Evolutionary conservation across 1,140 invertebrate genomes (phyloP), one percentile per base, ranked within the genome.

Genomic region (Halyomorpha halys): DNA sequence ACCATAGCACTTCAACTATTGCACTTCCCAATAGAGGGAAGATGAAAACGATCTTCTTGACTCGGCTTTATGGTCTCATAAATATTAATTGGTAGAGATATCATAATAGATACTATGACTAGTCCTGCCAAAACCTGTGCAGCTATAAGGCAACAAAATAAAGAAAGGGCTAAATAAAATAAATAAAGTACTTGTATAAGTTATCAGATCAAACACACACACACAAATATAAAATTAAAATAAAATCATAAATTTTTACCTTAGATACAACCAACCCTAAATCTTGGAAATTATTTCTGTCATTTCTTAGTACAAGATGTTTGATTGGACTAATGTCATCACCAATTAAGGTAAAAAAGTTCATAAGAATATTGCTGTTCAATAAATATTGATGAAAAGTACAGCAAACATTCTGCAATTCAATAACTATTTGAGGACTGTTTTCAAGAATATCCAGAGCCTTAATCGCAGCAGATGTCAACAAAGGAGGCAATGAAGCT

Each of bases 401-500:
- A 47, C 74, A 70, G 34, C 82, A 82, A 59, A 78, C 81, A 5
- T 78, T 68, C 59, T 80, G 78, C 0, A 90, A 72, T 39, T 80
- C 76, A 3, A 68, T 45, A 64, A 90, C 81, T 47, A 87, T 77
- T 64, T 79, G 66, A 0, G 85, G 83, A 61, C 86, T 78, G 23
- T 82, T 73, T 71, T 92, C 83, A 67, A 95, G 82, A 0, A 88
- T 80, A 60, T 87, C 81, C 6, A 97, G 72, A 0, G 90, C 85
- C 16, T 80, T 81, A 61, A 88, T 90, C 15, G 92, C 93, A 2
- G 90, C 90, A 44, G 89, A 82, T 21, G 93, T 87, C 67, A 97
- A 74, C 73, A 97, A 82, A 3, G 96, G 96, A 6, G 96, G 94
- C 47, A 94, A 75, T 0, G 96, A 98, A 14, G 96, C 96, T 11